phyloP scores from a whole-genome alignment of 2,113 vertebrate genomes.

The Oreotrochilus melanogaster region DNA sequence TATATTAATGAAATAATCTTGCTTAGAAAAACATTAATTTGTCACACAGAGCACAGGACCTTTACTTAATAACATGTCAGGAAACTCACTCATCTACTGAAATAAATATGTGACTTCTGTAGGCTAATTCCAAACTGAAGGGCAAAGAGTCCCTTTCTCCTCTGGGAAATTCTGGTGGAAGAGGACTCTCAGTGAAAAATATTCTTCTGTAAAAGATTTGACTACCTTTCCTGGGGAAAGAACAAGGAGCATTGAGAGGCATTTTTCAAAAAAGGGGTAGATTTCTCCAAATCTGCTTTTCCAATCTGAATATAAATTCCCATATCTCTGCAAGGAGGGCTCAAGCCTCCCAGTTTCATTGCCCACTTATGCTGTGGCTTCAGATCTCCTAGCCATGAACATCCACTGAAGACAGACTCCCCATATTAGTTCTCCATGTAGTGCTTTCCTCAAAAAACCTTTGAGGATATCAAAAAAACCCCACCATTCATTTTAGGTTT shows the following conservation, averaged over 20 bases:
- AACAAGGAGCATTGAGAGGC: not conserved
- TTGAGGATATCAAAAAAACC: not conserved
- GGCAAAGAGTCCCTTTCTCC: not conserved
- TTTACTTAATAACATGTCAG: not conserved
- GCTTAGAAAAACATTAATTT: not conserved
- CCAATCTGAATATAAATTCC: not conserved
- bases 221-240: not conserved
- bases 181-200: not conserved
- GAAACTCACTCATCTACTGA: not conserved
- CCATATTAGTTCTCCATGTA: not conserved
- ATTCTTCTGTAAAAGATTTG: not conserved
- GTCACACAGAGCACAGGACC: not conserved
- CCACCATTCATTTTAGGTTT: not conserved
- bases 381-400: not conserved
- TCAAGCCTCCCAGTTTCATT: not conserved
- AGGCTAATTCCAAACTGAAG: not conserved
- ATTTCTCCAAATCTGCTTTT: not conserved
- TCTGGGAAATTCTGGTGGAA: not conserved
- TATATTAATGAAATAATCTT: not conserved
- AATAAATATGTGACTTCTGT: not conserved
- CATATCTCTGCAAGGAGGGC: rapidly evolving
- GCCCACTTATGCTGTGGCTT: not conserved
- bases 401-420: not conserved
- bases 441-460: not conserved
- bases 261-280: not conserved